These are phyloP conservation scores for Prionailurus viverrinus DNA, from an alignment of 2,113 vertebrate genomes.

Conservation along the genomic window DNA sequence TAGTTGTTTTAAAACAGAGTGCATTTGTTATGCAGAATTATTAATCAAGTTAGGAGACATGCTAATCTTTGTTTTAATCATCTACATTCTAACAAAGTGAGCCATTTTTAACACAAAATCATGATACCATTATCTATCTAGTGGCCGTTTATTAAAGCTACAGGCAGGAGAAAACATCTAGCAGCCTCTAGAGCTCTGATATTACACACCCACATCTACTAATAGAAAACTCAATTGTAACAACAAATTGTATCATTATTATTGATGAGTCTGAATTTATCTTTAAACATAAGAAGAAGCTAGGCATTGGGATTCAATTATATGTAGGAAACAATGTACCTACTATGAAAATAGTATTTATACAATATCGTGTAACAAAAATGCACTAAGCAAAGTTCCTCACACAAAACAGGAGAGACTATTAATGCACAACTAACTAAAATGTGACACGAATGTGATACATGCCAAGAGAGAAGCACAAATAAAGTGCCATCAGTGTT, in stretches of 20 bases:
- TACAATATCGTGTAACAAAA: background rate
- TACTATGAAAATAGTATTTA: background rate
- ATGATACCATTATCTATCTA: background rate
- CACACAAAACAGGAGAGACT: background rate
- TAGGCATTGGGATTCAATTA: background rate
- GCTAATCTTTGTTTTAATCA: conserved; percentile 22
- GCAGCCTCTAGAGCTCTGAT: background rate
- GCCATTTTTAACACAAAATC: conserved; percentile 8
- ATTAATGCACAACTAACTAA: background rate
- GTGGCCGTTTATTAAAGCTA: background rate
- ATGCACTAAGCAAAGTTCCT: background rate
- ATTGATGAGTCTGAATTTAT: background rate
- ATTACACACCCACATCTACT: background rate
- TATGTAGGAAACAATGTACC: background rate
- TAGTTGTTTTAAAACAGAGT: background rate
- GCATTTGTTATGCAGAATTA: background rate
- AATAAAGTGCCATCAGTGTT: background rate
- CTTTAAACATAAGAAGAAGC: background rate
- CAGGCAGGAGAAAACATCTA: background rate
- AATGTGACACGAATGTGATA: background rate
- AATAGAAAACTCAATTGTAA: background rate
- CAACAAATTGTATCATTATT: background rate
- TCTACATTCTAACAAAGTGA: background rate
- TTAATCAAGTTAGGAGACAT: background rate
- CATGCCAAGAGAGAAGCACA: background rate